phyloP scores from a whole-genome alignment of 2,113 vertebrate genomes.

The Anoplopoma fimbria region DNA sequence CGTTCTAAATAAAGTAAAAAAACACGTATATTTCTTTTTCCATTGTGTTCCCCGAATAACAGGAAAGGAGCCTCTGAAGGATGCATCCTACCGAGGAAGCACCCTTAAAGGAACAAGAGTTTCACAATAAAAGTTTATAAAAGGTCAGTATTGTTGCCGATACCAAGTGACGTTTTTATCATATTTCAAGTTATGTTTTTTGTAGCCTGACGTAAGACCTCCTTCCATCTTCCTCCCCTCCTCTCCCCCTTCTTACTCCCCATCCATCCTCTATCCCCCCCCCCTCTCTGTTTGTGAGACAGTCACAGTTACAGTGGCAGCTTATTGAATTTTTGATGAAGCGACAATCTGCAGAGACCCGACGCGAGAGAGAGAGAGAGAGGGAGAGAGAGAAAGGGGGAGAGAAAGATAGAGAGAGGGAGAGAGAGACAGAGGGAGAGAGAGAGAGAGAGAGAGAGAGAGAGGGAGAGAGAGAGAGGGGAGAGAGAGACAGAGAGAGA shows the following conservation, averaged over 20 bases:
- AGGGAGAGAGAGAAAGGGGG: neutral
- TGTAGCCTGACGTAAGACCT: too few species aligned
- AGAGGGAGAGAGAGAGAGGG: neutral
- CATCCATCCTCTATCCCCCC: neutral
- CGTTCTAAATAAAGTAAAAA: too few species aligned
- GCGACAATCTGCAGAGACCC: slow-evolving; percentile 44
- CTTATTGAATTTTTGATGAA: slow-evolving; percentile 72
- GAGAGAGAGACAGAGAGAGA: too few species aligned
- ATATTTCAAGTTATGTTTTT: too few species aligned
- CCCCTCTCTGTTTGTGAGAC: neutral
- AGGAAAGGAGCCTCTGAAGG: neutral
- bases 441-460: neutral
- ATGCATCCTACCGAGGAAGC: neutral
- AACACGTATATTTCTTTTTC: too few species aligned
- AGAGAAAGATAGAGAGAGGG: neutral
- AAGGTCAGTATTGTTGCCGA: too few species aligned
- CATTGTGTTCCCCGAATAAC: too few species aligned
- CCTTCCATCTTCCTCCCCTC: too few species aligned
- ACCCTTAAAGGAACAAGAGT: neutral
- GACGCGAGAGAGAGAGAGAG: neutral
- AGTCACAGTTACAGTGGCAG: slow-evolving; percentile 29
- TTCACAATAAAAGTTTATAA: too few species aligned
- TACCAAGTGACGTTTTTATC: too few species aligned
- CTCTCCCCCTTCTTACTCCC: neutral
- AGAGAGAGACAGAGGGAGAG: slow-evolving; percentile 6